Percentiles rank a stretch among this genome's conserved stretches.
Evolutionary conservation across 53 echinoderm and acorn worm genomes (phyloP).

Genomic region (Echinarachnius parma): DNA sequence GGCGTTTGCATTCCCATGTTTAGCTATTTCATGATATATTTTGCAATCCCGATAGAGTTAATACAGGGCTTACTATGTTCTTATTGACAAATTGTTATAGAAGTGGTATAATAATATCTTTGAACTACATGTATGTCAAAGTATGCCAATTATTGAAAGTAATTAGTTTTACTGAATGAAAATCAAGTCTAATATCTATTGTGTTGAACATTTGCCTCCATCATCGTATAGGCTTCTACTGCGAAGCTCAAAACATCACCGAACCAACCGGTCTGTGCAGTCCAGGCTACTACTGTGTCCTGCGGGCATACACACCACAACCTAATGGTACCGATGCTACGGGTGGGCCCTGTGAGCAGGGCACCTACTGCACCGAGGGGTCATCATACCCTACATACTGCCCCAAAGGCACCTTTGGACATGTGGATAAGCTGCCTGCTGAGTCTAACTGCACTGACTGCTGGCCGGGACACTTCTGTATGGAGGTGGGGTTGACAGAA

Average conservation of each 20-base stretch:
- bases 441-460: conserved; percentile 86
- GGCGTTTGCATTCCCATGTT: too few species aligned
- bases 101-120: too few species aligned
- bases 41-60: too few species aligned
- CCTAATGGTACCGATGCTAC: conserved; percentile 74
- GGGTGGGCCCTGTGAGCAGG: conserved; percentile 92
- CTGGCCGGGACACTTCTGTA: conserved; percentile 80
- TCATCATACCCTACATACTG: conserved; percentile 78
- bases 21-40: too few species aligned
- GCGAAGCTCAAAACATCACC: conserved; percentile 91
- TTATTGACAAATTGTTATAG: too few species aligned
- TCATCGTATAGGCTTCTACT: conserved; percentile 66
- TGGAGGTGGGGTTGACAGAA: conserved; percentile 74
- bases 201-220: not conserved
- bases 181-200: too few species aligned
- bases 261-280: conserved; percentile 73
- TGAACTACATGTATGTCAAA: too few species aligned
- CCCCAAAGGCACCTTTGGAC: conserved; percentile 96
- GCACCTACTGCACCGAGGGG: conserved; percentile 91
- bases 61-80: too few species aligned
- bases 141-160: not conserved
- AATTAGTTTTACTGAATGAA: not conserved
- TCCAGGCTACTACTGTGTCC: conserved; percentile 90
- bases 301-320: conserved; percentile 73
- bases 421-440: conserved; percentile 59